A percentile compares a stretch with the other conserved stretches of the same genome.
Evolutionary conservation across 2,113 vertebrate species (phyloP).

Genomic region (Dipodomys spectabilis): DNA sequence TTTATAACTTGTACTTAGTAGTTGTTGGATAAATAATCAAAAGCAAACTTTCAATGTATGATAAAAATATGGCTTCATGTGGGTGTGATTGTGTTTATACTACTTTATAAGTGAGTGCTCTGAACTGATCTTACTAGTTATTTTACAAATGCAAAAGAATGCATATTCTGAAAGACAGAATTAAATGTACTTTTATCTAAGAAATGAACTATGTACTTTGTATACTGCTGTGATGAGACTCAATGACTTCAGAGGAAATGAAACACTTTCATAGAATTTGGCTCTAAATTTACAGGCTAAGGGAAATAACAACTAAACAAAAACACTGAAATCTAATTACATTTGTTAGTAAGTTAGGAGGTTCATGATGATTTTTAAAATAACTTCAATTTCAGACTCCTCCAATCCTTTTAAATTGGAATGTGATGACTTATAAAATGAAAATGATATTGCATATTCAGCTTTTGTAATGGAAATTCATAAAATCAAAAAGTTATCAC

Average conservation of each 20-base stretch:
- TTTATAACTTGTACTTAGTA: not conserved
- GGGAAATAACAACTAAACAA: not conserved
- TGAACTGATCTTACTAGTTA: not conserved
- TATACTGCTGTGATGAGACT: not conserved
- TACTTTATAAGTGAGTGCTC: not conserved
- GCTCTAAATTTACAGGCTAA: not conserved
- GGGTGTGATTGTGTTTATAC: not conserved
- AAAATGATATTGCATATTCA: not conserved
- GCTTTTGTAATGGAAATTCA: rapidly evolving
- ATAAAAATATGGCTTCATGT: not conserved
- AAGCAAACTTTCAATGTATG: not conserved
- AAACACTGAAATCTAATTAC: not conserved
- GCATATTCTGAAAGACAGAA: not conserved
- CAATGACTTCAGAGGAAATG: not conserved
- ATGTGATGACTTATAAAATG: no score
- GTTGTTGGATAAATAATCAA: not conserved
- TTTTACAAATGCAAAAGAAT: not conserved
- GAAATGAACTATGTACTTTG: not conserved
- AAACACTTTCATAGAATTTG: not conserved
- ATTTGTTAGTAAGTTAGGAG: not conserved
- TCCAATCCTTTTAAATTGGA: no score
- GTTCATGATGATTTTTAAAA: not conserved
- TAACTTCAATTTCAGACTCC: not conserved
- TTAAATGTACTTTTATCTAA: not conserved
- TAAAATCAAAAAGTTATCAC: not conserved